Percentiles rank a stretch among this genome's conserved stretches.
phyloP scores from a whole-genome alignment of 2,113 vertebrate species.

The Siphamia tubifer region DNA sequence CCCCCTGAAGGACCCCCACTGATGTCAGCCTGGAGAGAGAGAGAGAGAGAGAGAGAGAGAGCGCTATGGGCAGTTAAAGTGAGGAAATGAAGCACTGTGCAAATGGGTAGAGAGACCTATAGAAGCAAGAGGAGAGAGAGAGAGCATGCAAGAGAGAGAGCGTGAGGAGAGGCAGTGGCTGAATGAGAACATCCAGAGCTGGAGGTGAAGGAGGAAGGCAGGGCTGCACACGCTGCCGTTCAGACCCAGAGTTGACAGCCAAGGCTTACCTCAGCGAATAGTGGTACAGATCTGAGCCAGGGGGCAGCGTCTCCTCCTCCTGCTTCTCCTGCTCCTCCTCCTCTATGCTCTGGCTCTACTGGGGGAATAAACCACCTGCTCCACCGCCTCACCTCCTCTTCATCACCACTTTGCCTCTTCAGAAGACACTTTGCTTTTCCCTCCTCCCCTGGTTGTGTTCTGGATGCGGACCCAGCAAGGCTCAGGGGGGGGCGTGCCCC shows the following conservation, averaged over 20 bases:
- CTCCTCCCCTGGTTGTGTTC: slow-evolving; percentile 5
- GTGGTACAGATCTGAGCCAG: no score
- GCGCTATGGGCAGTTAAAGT: no score
- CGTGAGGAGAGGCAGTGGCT: slow-evolving; percentile 24
- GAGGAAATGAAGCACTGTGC: slow-evolving; percentile 48
- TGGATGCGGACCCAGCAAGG: slow-evolving; percentile 88
- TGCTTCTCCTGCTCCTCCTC: no score
- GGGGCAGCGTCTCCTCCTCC: neutral
- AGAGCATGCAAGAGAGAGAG: slow-evolving; percentile 13
- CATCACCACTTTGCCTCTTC: no score
- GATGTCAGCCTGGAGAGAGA: slow-evolving; percentile 79
- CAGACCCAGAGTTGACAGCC: no score
- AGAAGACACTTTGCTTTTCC: neutral
- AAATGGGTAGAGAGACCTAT: slow-evolving; percentile 38
- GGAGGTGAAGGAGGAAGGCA: slow-evolving; percentile 34
- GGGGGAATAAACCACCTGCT: no score
- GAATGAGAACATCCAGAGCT: slow-evolving; percentile 21
- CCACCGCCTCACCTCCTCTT: no score
- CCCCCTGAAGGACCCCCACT: slow-evolving; percentile 83
- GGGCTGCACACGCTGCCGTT: no score
- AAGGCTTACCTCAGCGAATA: no score
- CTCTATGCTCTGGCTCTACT: no score
- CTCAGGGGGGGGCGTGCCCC: slow-evolving; percentile 82
- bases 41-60: no score
- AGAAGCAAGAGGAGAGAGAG: slow-evolving; percentile 12